These are phyloP conservation scores for Esox niger DNA, from an alignment of 2,113 vertebrate genomes.

Conservation along the genomic window DNA sequence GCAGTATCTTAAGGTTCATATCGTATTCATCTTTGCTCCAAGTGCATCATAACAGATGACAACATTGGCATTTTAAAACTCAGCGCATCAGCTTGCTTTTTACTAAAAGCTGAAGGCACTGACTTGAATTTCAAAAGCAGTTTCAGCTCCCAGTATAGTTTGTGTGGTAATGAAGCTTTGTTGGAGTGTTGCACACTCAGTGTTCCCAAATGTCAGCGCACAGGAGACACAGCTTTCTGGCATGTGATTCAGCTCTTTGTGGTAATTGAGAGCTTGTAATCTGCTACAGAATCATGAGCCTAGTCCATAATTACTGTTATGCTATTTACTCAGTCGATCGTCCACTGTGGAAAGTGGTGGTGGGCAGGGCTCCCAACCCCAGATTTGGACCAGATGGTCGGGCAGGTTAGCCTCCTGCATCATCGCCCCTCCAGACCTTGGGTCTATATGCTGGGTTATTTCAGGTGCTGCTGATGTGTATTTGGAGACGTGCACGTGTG, in stretches of 20 bases:
- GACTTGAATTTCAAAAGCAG: background rate
- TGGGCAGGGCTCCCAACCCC: slow-evolving; percentile 14
- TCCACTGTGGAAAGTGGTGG: slow-evolving; percentile 30
- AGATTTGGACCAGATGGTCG: slow-evolving; percentile 54
- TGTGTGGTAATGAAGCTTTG: slow-evolving; percentile 13
- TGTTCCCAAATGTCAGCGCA: slow-evolving; percentile 24
- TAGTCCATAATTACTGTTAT: slow-evolving; percentile 43
- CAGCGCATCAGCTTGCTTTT: background rate
- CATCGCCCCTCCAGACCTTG: slow-evolving; percentile 28
- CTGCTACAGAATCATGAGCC: slow-evolving; percentile 29
- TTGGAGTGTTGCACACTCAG: slow-evolving; percentile 20
- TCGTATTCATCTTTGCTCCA: too few species aligned
- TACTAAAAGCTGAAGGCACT: background rate
- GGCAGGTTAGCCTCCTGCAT: background rate
- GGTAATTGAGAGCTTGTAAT: slow-evolving; percentile 51
- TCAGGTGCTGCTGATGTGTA: slow-evolving; percentile 60
- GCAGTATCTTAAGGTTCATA: too few species aligned
- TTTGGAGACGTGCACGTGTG: too few species aligned
- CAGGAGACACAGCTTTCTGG: slow-evolving; percentile 14
- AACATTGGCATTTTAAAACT: too few species aligned
- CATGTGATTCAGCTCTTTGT: slow-evolving; percentile 19
- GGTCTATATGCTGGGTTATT: slow-evolving; percentile 53
- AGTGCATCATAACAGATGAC: too few species aligned
- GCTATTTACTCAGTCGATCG: slow-evolving; percentile 41
- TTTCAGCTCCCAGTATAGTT: background rate